These are phyloP conservation scores for Trichechus manatus DNA, from an alignment of 2,113 vertebrate species.

Conservation along the genomic window DNA sequence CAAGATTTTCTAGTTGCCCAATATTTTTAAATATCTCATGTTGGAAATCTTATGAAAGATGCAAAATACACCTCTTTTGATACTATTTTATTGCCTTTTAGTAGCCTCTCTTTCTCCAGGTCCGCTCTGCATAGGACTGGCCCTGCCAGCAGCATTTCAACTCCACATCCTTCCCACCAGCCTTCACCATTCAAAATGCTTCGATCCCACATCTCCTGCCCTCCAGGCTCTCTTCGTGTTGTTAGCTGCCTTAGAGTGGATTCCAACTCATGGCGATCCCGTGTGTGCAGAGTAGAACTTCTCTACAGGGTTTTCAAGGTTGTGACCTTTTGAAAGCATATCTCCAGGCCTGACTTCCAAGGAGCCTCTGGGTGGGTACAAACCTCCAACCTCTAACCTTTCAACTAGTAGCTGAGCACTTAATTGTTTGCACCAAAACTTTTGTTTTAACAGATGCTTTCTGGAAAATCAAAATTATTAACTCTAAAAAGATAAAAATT, in stretches of 20 bases:
- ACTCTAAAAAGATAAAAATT: background rate
- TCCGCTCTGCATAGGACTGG: background rate
- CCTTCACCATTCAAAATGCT: background rate
- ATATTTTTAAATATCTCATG: background rate
- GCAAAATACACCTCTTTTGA: constrained; percentile 16
- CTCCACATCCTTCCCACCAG: background rate
- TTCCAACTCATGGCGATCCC: too few relatives aligned
- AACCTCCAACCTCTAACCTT: background rate
- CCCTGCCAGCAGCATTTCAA: background rate
- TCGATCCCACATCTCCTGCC: background rate
- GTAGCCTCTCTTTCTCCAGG: background rate
- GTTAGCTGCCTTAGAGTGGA: background rate
- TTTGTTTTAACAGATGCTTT: constrained; percentile 38
- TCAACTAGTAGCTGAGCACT: background rate
- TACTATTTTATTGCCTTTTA: background rate
- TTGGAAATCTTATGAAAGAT: background rate
- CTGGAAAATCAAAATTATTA: background rate
- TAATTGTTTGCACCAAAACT: background rate
- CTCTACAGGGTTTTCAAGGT: background rate
- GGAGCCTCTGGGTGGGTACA: background rate
- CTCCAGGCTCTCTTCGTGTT: background rate
- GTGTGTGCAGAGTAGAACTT: background rate
- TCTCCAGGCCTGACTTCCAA: background rate
- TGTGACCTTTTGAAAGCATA: background rate
- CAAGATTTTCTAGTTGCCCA: constrained; percentile 7